These are phyloP conservation scores for Dynastes grantii DNA, from an alignment of 2,888 invertebrate genomes.

Conservation along the genomic window DNA sequence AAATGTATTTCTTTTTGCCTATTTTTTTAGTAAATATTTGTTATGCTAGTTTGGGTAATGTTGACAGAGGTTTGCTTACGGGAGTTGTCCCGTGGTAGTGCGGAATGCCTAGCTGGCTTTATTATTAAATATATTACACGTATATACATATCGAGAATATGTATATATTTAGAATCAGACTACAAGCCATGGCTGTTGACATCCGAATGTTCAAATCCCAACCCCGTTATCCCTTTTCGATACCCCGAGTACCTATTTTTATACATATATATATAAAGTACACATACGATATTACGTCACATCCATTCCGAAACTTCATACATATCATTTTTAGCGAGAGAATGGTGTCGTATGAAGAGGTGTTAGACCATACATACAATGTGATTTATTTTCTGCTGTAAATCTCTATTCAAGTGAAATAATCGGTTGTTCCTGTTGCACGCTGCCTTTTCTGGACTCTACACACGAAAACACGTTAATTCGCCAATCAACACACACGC, in stretches of 20 bases:
- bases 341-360: constrained; percentile 58
- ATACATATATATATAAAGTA: constrained; percentile 36
- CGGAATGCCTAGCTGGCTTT: constrained; percentile 69
- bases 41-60: constrained; percentile 58
- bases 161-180: constrained; percentile 35
- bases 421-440: constrained; percentile 53
- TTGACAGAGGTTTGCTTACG: constrained; percentile 50
- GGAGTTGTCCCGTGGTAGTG: constrained; percentile 56
- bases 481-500: constrained; percentile 5
- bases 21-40: constrained; percentile 45
- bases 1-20: constrained; percentile 49
- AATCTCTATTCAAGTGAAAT: constrained; percentile 47
- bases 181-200: constrained; percentile 65
- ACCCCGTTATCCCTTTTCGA: neutral
- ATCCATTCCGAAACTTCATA: constrained; percentile 56
- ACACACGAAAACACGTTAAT: constrained; percentile 57
- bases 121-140: constrained; percentile 52
- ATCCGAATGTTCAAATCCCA: constrained; percentile 57
- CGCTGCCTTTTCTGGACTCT: constrained; percentile 50
- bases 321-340: constrained; percentile 57
- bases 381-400: constrained; percentile 63
- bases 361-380: constrained; percentile 56
- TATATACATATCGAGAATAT: constrained; percentile 54
- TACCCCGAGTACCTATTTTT: constrained; percentile 8
- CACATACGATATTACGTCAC: constrained; percentile 39